These are phyloP conservation scores for Galago senegalensis DNA, from an alignment of 2,797 vertebrate genomes.

Conservation along the genomic window DNA sequence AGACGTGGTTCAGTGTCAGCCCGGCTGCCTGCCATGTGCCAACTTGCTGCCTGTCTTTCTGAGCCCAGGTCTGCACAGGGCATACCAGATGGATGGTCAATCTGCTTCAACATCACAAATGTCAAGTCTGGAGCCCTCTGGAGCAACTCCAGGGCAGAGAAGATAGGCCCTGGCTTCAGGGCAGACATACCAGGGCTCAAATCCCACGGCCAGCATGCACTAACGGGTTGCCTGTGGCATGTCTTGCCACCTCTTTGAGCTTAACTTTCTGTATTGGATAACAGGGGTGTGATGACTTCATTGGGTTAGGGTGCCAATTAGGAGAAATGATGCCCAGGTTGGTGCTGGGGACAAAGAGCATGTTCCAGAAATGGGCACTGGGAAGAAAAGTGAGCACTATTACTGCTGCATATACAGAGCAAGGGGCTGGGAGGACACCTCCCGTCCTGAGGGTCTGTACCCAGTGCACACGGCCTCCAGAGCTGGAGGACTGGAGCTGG, in stretches of 20 bases:
- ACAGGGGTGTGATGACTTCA: not conserved
- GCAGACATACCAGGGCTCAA: not conserved
- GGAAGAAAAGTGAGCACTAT: not conserved
- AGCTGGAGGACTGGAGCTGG: not conserved
- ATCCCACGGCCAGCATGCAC: not conserved
- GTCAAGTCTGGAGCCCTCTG: not conserved
- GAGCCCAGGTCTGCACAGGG: not conserved
- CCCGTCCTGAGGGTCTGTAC: not conserved
- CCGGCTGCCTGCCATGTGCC: fast-evolving
- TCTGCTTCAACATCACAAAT: not conserved
- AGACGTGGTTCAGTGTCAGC: not conserved
- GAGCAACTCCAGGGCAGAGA: not conserved
- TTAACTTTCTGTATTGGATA: not conserved
- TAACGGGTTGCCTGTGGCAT: not conserved
- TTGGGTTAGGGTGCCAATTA: not conserved
- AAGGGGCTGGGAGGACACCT: not conserved
- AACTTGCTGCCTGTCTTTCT: not conserved
- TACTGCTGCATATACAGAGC: not conserved
- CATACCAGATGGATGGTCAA: not conserved
- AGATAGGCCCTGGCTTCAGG: not conserved
- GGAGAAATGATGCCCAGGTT: fast-evolving
- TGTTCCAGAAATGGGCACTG: not conserved
- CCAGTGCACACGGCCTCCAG: not conserved
- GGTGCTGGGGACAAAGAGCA: not conserved
- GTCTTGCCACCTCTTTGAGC: not conserved